Evolutionary conservation across 2,113 vertebrate species (phyloP).

Genomic region (Panurus biarmicus): DNA sequence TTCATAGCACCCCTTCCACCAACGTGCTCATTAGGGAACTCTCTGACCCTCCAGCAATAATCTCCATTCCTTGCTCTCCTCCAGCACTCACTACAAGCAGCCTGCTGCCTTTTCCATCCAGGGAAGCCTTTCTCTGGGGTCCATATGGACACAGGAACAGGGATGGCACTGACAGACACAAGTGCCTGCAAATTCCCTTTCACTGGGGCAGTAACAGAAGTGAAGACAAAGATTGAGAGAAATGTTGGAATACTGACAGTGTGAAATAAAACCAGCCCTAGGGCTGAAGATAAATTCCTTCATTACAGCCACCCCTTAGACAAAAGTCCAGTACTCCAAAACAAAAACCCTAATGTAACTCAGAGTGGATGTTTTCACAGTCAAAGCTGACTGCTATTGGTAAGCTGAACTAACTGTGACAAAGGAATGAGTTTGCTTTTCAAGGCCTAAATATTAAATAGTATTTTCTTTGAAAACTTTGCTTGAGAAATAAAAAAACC

Average conservation of each 20-base stretch:
- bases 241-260: neutral
- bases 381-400: neutral
- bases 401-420: neutral
- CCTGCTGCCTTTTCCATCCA: neutral
- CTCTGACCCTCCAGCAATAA: neutral
- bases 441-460: conserved; percentile 1
- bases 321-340: neutral
- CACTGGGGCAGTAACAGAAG: neutral
- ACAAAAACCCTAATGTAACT: neutral
- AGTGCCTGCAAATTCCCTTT: neutral
- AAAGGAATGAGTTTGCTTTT: neutral
- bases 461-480: conserved; percentile 11
- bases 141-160: neutral
- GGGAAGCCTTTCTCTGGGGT: neutral
- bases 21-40: neutral
- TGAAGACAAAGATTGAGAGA: neutral
- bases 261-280: neutral
- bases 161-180: neutral
- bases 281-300: neutral
- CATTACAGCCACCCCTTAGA: neutral
- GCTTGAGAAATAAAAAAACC: neutral
- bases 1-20: neutral
- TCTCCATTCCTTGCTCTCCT: neutral
- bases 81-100: neutral
- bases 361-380: neutral